A percentile compares a stretch with the other conserved stretches of the same genome.
These are phyloP conservation scores for Abrostola tripartita DNA, from an alignment of 2,888 invertebrate species.

Conservation along the genomic window DNA sequence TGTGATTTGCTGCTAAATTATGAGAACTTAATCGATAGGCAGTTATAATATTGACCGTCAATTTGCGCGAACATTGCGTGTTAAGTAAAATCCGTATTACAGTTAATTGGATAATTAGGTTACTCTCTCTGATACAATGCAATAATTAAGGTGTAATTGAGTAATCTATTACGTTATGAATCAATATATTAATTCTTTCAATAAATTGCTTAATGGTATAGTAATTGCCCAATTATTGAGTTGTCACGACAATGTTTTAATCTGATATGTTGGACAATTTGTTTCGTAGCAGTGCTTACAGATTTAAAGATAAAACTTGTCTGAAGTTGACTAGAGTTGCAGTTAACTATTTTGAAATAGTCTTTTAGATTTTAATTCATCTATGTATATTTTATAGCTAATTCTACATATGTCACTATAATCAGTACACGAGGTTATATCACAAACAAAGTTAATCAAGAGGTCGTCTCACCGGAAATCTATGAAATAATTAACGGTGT, in stretches of 20 bases:
- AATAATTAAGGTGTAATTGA: conserved; percentile 46
- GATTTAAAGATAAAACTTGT: too few species aligned
- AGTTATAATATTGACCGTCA: conserved; percentile 21
- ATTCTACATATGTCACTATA: conserved; percentile 13
- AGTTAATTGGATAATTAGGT: conserved; percentile 49
- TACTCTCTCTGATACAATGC: conserved; percentile 56
- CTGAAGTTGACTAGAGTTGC: too few species aligned
- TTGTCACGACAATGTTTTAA: conserved; percentile 9
- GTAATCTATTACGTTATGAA: conserved; percentile 35
- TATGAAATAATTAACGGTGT: conserved; percentile 47
- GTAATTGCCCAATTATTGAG: conserved; percentile 26
- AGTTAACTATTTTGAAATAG: too few species aligned
- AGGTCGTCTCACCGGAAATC: conserved; percentile 48
- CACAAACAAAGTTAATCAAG: conserved; percentile 27
- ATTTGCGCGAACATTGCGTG: conserved; percentile 30
- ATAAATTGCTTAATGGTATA: conserved; percentile 20
- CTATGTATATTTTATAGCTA: not conserved
- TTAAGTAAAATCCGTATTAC: conserved; percentile 16
- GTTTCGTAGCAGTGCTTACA: too few species aligned
- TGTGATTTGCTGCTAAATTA: conserved; percentile 6
- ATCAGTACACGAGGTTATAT: conserved; percentile 15
- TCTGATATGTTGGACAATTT: conserved; percentile 2
- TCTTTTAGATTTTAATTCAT: too few species aligned
- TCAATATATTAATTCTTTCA: conserved; percentile 17
- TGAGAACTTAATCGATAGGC: conserved; percentile 1